These are phyloP conservation scores for Colaptes auratus DNA, from an alignment of 2,113 vertebrate genomes.

Conservation along the genomic window DNA sequence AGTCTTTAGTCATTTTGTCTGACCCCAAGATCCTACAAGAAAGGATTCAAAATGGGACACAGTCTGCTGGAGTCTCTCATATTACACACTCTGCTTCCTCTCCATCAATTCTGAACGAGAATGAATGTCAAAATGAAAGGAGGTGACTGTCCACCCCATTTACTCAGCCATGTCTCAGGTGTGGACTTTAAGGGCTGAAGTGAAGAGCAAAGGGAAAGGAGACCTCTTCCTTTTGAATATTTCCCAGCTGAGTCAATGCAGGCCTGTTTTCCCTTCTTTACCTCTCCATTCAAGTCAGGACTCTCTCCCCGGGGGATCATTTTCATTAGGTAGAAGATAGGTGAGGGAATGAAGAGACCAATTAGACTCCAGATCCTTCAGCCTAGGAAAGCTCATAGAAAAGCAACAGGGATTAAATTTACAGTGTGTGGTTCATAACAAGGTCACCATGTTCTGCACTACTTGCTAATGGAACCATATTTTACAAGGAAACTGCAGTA, in stretches of 20 bases:
- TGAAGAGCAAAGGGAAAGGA: neutral
- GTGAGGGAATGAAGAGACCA: neutral
- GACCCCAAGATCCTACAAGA: neutral
- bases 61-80: neutral
- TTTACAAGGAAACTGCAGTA: neutral
- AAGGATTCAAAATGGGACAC: neutral
- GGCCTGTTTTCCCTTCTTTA: neutral
- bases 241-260: neutral
- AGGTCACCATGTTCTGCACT: constrained; percentile 16
- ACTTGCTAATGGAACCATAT: neutral
- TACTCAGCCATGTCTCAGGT: neutral
- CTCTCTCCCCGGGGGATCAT: neutral
- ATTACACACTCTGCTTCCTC: too few relatives aligned
- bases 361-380: neutral
- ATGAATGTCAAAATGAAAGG: neutral
- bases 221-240: neutral
- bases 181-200: neutral
- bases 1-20: neutral
- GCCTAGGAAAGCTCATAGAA: neutral
- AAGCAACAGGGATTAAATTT: constrained; percentile 8
- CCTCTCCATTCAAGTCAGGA: neutral
- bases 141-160: neutral
- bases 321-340: neutral
- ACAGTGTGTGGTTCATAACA: neutral
- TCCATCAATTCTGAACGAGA: neutral